Evolutionary conservation across 2,888 invertebrate genomes (phyloP).

Genomic region (Nebria salina): DNA sequence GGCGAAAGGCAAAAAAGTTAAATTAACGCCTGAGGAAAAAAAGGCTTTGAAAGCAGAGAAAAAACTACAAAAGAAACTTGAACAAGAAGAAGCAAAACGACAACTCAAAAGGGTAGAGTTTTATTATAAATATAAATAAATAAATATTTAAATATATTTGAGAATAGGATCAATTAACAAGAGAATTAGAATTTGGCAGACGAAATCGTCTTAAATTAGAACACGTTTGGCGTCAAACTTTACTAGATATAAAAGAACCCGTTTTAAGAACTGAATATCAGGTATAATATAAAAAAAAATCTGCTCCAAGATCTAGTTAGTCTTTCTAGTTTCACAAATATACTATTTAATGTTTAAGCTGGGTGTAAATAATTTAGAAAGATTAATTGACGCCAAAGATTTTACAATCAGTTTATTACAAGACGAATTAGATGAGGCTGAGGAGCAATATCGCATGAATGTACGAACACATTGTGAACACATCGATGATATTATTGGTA

Average conservation of each 20-base stretch:
- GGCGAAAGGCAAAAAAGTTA: neutral
- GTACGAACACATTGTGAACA: constrained; percentile 16
- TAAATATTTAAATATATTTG: neutral
- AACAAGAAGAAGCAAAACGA: constrained; percentile 12
- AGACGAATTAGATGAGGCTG: constrained; percentile 31
- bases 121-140: neutral
- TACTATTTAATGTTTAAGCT: constrained; percentile 12
- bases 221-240: constrained; percentile 14
- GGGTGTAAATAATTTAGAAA: constrained; percentile 21
- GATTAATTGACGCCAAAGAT: constrained; percentile 31
- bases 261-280: constrained; percentile 13
- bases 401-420: constrained; percentile 35
- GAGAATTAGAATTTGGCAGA: constrained; percentile 35
- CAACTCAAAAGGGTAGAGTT: constrained; percentile 25
- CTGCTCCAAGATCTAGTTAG: too few relatives aligned
- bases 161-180: constrained; percentile 24
- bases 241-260: constrained; percentile 23
- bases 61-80: constrained; percentile 20
- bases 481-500: constrained; percentile 24
- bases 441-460: constrained; percentile 30
- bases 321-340: neutral
- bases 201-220: constrained; percentile 16
- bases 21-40: constrained; percentile 11
- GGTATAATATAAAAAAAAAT: neutral
- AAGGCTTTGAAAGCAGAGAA: constrained; percentile 22